Evolutionary conservation across 92 coral and sea anemone genomes (phyloP), one percentile per base, ranked within the genome.

Genomic region (Epizoanthus scotinus): DNA sequence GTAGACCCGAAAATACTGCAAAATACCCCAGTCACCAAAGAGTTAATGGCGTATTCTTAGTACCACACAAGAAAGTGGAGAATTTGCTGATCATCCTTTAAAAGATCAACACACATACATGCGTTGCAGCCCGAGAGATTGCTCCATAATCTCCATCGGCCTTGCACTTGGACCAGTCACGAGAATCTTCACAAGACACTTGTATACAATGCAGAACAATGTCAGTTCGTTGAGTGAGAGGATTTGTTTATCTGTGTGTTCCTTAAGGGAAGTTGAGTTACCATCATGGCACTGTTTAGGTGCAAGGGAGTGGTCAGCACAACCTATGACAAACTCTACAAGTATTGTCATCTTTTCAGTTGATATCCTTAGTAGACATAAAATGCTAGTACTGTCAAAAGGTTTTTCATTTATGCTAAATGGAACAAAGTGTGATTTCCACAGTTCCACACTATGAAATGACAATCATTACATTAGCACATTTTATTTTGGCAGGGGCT

Each of bases 161-260:
- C 73, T 86, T 20, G 90, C 87, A 7, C 83, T 89, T 21, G 90
- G 88, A 44, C 94, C 94, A 52, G 79, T 87, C 18, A 84, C 87
- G 9, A 84, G 91, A 54, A 74, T 87, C 29, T 82, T 78, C 57
- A 87, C 91, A 18, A 68, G 91, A 12, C 71, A 61, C 52, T 60
- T 84, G 89, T 90, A 74, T 77, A 87, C 82, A 29, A 57, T 67
- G 40, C 84, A 57, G 62, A 87, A 86, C 52, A 57, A 78, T 42
- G 84, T 73, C 15, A 49, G 40, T 38, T 36, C 40, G 21, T 67
- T 84, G 52, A 84, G 88, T 67, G 24, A 18, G 63, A 78, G 65
- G 68, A 55, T 87, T 42, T 65, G n/a, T n/a, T n/a, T n/a, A n/a
- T n/a, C n/a, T n/a, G n/a, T n/a, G n/a, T n/a, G n/a, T n/a, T n/a